These are phyloP conservation scores for Oncorhynchus kisutch DNA, from an alignment of 2,113 vertebrate species.

Conservation along the genomic window DNA sequence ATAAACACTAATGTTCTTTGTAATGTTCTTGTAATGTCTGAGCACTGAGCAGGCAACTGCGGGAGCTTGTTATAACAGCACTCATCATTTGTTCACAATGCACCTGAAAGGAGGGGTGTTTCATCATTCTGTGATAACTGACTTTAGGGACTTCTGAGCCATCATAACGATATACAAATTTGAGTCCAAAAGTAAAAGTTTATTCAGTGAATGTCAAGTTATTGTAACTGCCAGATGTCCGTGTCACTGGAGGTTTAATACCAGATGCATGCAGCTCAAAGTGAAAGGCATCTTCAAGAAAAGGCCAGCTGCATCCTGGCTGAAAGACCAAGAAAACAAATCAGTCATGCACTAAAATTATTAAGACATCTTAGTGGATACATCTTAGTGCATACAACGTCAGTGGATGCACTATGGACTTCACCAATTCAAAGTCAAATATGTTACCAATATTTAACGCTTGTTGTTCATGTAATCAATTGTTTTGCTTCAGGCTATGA, in stretches of 20 bases:
- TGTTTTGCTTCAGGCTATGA: too few relatives aligned
- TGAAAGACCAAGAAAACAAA: neutral
- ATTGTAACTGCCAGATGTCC: neutral
- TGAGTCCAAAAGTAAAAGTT: neutral
- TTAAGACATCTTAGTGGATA: neutral
- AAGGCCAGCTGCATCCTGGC: neutral
- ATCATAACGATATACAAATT: neutral
- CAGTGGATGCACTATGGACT: neutral
- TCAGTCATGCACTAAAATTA: neutral
- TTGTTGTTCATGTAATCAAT: neutral
- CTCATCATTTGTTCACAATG: neutral
- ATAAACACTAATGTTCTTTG: slow-evolving; percentile 1
- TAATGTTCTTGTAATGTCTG: slow-evolving; percentile 6
- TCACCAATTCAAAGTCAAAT: neutral
- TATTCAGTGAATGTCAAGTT: neutral
- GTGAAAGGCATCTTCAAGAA: neutral
- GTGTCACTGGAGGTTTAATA: neutral
- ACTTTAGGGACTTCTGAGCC: neutral
- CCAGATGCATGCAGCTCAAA: neutral
- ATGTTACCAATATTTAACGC: neutral
- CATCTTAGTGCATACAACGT: neutral
- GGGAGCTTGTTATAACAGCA: too few relatives aligned
- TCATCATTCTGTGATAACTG: neutral
- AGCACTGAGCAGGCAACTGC: neutral
- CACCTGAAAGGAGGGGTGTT: neutral